Conservation (phyloP, 2,888 invertebrate genomes). For the Dryomyza anilis region DNA sequence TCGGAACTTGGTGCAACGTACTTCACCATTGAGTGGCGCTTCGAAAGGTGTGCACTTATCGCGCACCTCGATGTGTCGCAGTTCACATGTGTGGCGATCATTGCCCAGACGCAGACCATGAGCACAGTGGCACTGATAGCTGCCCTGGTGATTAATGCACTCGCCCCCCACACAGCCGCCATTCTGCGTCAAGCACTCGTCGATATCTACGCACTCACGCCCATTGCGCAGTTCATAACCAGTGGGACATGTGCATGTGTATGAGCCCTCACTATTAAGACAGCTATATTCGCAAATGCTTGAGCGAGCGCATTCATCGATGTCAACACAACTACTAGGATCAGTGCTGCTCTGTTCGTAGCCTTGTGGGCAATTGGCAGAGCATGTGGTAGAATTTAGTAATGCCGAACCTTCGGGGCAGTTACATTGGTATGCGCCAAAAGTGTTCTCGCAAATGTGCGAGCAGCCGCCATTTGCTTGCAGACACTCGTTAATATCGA, state of each 20-base stretch:
- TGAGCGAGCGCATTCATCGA: conserved; percentile 65
- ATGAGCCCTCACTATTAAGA: conserved; percentile 62
- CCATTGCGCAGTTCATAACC: conserved; percentile 64
- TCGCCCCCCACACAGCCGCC: conserved; percentile 55
- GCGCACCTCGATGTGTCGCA: conserved; percentile 41
- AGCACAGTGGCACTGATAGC: conserved; percentile 63
- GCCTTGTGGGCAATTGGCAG: conserved; percentile 60
- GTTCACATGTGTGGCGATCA: conserved; percentile 45
- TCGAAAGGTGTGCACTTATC: conserved; percentile 53
- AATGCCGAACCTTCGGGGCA: conserved; percentile 64
- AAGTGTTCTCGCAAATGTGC: conserved; percentile 63
- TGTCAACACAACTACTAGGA: conserved; percentile 56
- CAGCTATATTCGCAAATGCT: conserved; percentile 64
- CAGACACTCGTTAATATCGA: conserved; percentile 61
- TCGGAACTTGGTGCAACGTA: conserved; percentile 57
- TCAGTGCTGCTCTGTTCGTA: conserved; percentile 51
- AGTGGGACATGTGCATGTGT: conserved; percentile 67
- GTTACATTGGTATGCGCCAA: conserved; percentile 64
- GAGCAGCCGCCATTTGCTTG: conserved; percentile 58
- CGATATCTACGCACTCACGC: conserved; percentile 63
- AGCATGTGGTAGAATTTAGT: conserved; percentile 58
- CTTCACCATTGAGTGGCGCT: conserved; percentile 53
- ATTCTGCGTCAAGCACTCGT: conserved; percentile 64
- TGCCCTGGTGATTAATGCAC: conserved; percentile 63
- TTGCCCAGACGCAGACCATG: conserved; percentile 54